phyloP scores from a whole-genome alignment of 2,113 vertebrate genomes.

The Syngnathus scovelli region DNA sequence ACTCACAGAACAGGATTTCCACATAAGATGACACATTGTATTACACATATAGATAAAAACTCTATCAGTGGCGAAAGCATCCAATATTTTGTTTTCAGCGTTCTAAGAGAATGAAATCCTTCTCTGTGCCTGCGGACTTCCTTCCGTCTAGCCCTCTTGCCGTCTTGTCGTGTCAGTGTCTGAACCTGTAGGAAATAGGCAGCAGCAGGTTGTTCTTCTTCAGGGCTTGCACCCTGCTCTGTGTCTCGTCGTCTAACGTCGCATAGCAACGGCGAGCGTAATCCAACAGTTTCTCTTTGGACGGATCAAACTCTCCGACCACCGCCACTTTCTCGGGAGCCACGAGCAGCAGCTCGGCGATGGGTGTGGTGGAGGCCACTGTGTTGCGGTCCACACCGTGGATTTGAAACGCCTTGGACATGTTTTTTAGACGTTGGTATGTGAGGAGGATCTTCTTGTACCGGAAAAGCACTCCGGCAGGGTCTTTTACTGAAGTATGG shows the following conservation, averaged over 20 bases:
- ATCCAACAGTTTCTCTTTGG: constrained; percentile 85
- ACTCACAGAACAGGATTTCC: not conserved
- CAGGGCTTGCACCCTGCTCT: constrained; percentile 82
- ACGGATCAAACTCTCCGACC: constrained; percentile 84
- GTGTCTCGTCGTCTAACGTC: constrained; percentile 81
- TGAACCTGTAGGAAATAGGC: constrained; percentile 87
- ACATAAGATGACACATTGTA: not conserved
- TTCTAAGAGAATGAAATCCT: not conserved
- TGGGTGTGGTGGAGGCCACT: constrained; percentile 84
- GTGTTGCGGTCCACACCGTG: constrained; percentile 88
- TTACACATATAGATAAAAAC: not conserved
- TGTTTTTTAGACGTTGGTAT: constrained; percentile 86
- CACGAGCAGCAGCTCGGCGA: constrained; percentile 83
- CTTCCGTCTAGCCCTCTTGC: not conserved
- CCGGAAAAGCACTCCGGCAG: constrained; percentile 83
- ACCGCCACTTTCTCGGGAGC: constrained; percentile 84
- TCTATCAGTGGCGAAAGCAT: not conserved
- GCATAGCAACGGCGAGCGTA: constrained; percentile 85
- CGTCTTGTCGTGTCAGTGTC: constrained; percentile 50
- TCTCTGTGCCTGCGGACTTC: not conserved
- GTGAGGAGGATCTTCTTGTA: constrained; percentile 89
- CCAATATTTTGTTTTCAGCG: not conserved
- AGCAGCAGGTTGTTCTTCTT: constrained; percentile 87
- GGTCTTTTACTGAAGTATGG: constrained; percentile 78
- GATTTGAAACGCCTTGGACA: constrained; percentile 86